phyloP scores from a whole-genome alignment of 2,888 invertebrate species.

The Nesidiocoris tenuis region DNA sequence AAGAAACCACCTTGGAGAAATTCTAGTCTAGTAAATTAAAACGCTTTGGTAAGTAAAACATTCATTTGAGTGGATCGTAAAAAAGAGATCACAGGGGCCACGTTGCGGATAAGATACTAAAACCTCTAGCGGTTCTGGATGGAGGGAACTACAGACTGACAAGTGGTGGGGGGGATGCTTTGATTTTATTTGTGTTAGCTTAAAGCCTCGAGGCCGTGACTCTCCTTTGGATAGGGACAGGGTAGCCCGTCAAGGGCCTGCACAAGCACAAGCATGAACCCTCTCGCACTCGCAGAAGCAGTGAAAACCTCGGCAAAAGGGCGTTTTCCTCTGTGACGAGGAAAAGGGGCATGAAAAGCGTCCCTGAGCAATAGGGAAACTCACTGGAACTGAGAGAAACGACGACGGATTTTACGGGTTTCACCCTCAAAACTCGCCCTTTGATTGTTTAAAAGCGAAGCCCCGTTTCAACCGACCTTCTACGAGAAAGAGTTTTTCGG shows the following conservation, averaged over 20 bases:
- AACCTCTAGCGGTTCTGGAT: background rate
- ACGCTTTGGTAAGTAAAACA: background rate
- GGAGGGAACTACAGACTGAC: background rate
- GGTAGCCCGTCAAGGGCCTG: background rate
- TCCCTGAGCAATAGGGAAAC: background rate
- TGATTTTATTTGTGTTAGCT: background rate
- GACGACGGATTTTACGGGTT: background rate
- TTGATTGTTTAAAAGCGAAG: background rate
- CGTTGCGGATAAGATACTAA: background rate
- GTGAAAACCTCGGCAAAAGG: background rate
- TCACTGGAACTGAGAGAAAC: slow-evolving; percentile 1
- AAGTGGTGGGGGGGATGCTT: background rate
- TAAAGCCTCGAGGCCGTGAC: background rate
- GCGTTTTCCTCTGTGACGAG: background rate
- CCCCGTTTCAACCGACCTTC: background rate
- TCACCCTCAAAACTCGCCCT: background rate
- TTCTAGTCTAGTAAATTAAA: background rate
- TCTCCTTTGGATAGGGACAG: background rate
- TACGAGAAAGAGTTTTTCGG: background rate
- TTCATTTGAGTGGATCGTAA: background rate
- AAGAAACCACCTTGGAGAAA: background rate
- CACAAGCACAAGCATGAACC: background rate
- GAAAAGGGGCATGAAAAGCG: background rate
- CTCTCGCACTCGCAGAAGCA: background rate
- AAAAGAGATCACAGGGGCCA: background rate